Conservation (phyloP, 2,113 vertebrate genomes). For the Marmota monax region DNA sequence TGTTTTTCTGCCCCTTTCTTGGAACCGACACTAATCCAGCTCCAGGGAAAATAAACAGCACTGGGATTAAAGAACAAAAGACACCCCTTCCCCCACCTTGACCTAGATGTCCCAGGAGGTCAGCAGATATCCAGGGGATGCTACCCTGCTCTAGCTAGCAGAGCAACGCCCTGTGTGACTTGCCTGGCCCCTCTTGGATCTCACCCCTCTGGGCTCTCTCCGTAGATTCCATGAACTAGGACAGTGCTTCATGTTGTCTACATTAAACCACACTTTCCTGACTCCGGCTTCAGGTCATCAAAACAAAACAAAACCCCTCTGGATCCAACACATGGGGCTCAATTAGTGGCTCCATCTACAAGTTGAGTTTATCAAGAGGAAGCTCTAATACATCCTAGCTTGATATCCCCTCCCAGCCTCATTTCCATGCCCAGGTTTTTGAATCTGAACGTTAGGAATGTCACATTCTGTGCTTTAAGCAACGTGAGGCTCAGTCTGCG, state of each 20-base stretch:
- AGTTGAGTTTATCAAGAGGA: conserved; percentile 28
- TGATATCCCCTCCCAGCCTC: not conserved
- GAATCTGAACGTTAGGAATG: not conserved
- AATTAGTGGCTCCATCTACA: conserved; percentile 53
- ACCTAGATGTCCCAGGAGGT: conserved; percentile 50
- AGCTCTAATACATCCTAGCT: not conserved
- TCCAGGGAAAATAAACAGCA: conserved; percentile 27
- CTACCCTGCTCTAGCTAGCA: not conserved
- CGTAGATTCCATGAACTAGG: not conserved
- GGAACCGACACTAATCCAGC: conserved; percentile 59
- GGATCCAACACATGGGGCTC: not conserved
- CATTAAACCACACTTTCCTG: conserved; percentile 23
- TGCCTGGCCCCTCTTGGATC: not conserved
- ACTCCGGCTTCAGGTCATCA: conserved; percentile 14
- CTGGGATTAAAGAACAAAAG: conserved; percentile 53
- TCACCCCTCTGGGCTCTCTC: not conserved
- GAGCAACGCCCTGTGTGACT: not conserved
- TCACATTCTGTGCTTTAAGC: not conserved
- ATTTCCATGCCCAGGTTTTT: not conserved
- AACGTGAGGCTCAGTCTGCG: not conserved
- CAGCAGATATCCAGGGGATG: not conserved
- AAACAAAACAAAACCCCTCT: not conserved
- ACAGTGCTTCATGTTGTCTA: not conserved
- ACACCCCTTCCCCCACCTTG: not conserved
- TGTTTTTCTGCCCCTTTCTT: conserved; percentile 57